These are phyloP conservation scores for Gymnothorax reevesii DNA, from an alignment of 2,797 vertebrate species.

Conservation along the genomic window DNA sequence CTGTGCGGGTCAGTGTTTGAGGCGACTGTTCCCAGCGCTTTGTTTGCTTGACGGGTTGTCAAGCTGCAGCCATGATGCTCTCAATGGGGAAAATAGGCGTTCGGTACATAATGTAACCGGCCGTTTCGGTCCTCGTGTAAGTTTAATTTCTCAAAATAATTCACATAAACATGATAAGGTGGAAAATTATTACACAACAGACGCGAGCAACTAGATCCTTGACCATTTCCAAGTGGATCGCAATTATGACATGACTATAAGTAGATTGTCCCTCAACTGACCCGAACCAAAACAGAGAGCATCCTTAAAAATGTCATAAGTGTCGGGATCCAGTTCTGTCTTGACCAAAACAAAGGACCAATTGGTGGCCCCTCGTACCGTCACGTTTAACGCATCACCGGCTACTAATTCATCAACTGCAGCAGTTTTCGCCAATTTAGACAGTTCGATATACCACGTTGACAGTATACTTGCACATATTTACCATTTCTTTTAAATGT, in stretches of 20 bases:
- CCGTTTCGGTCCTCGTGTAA: neutral
- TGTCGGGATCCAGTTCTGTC: neutral
- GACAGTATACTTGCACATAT: neutral
- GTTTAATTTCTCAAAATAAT: neutral
- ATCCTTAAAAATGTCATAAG: neutral
- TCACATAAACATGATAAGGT: neutral
- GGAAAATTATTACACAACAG: neutral
- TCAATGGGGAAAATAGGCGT: neutral
- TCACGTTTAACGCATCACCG: neutral
- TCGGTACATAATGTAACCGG: neutral
- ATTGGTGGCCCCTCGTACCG: neutral
- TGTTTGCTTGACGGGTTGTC: neutral
- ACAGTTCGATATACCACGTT: neutral
- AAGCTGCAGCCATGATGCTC: neutral
- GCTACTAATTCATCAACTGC: too few relatives aligned
- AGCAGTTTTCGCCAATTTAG: neutral
- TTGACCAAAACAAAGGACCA: slow-evolving; percentile 32
- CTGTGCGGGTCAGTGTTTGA: neutral
- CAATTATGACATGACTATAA: neutral
- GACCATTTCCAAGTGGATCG: neutral
- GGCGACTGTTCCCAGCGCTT: neutral
- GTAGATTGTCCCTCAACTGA: slow-evolving; percentile 9
- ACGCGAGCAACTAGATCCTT: neutral
- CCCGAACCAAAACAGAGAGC: slow-evolving; percentile 30
- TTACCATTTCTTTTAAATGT: neutral